Evolutionary conservation across 1,140 invertebrate species (phyloP).

Genomic region (Rhopalosiphum padi): DNA sequence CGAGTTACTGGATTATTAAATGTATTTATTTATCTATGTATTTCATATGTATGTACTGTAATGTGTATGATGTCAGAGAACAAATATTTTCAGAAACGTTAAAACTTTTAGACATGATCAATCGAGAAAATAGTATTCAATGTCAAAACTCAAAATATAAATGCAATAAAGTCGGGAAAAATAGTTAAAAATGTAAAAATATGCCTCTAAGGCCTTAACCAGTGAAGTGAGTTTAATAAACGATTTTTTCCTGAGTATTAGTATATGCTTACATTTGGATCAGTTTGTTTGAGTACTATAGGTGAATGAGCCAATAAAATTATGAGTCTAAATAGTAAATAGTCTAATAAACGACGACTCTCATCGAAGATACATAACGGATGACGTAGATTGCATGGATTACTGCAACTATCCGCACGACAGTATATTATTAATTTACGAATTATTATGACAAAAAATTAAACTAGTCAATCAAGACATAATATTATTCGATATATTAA

Average conservation of each 20-base stretch:
- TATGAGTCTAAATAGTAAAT: background rate
- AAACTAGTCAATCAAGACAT: background rate
- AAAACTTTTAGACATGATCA: background rate
- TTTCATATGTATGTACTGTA: background rate
- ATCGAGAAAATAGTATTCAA: background rate
- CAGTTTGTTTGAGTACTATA: background rate
- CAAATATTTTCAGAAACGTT: background rate
- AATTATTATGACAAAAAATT: background rate
- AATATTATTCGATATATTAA: background rate
- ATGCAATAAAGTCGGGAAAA: too few relatives aligned
- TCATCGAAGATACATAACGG: background rate
- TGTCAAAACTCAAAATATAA: background rate
- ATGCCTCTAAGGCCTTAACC: background rate
- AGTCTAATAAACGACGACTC: background rate
- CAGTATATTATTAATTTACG: background rate
- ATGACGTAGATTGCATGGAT: background rate
- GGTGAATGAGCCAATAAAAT: background rate
- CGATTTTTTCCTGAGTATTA: background rate
- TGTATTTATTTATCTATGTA: background rate
- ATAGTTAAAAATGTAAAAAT: background rate
- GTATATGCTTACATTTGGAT: background rate
- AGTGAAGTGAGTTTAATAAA: background rate
- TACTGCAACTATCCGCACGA: background rate
- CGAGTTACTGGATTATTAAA: background rate
- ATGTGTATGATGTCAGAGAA: background rate